Evolutionary conservation across 2,113 vertebrate genomes (phyloP), one percentile per base, ranked within the genome.

Genomic region (Phaethornis superciliosus): DNA sequence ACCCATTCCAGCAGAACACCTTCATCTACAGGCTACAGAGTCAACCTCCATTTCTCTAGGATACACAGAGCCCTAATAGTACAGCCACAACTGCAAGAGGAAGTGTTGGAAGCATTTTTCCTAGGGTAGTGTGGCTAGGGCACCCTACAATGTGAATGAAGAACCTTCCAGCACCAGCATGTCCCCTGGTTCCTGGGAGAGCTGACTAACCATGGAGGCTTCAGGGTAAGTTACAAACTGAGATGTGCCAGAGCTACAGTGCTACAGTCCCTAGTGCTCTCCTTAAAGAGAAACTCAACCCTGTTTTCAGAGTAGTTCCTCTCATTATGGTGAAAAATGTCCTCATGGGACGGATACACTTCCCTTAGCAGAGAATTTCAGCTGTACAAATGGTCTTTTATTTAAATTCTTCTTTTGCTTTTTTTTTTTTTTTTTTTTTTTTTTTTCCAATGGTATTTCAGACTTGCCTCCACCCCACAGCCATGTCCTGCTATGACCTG

Each of bases 401-500:
- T 32, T 60, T 54, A 35, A 32, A 33, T 33, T 33, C 20, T 37
- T 46, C 6, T 49, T 15, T 33, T 32, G n/a, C n/a, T 24, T 47
- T 76, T 65, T 2, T 67, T 74, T 54, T 13, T 24, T 44, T 22
- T 47, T n/a, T 42, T 24, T 47, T 76, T 65, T 2, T 67, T 74
- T 54, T 15, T 24, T 44, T 22, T 54, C 16, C 21, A 52, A 28
- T 42, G 30, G 35, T 79, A 7, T 71, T 91, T 23, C 84, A 91
- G 88, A 19, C 20, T 81, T 56, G 30, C 20, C 24, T 72, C 18
- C 13, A 51, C 1, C 62, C 55, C 32, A 44, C 21, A 81, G 58
- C 5, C 32, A 94, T 94, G 93, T 88, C 93, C 6, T 94, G 93
- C 75, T 94, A 88, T 0, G 93, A 94, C 15, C 64, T 91, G 52